Base-by-base conservation (phyloP, 2,888 invertebrate genomes). In the Plusia festucae region DNA sequence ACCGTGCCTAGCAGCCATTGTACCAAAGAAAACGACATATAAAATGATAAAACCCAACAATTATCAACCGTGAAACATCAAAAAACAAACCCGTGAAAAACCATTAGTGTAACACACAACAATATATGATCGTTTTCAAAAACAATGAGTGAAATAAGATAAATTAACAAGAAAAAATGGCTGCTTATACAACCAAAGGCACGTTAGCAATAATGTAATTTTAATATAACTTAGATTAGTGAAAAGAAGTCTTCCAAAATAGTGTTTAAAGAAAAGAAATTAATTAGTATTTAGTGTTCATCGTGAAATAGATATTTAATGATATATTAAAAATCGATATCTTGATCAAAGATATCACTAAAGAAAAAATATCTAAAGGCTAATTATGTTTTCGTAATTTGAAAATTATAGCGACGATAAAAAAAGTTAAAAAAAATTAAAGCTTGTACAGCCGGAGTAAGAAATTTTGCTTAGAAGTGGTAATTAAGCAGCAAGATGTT, bases 161-260 rank as follows among this genome's bases (percentile, higher is more conserved):
- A 74, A 68, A 75, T 71, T 74, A 62, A 69, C 16, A 57, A 15
- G 65, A 67, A 64, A 74, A 87, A 84, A 92, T 93, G 93, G 93
- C 91, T 89, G 90, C 89, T 87, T 83, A 44, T 63, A 77, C 73
- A 69, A 76, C 65, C 62, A 79, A 73, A 62, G 77, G 81, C 83
- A 84, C 75, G 68, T 68, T 80, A 73, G 88, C 84, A 86, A 88
- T 91, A 90, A 89, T 85, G 83, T 84, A 82, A 86, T 68, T 74
- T 67, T 66, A 81, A 78, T 44, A 68, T 84, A 87, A 73, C 15
- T 32, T 70, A 81, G 86, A 79, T 70, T 90, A 91, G 88, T 86
- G 93, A 86, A 93, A 94, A 86, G 87, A 93, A 93, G 94, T 94
- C 94, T 94, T 94, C 94, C 94, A 93, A 85, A 80, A 72, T 88